Percentiles rank a stretch among this genome's conserved stretches.
phyloP scores from a whole-genome alignment of 2,113 vertebrate genomes.

The Syngnathus floridae region DNA sequence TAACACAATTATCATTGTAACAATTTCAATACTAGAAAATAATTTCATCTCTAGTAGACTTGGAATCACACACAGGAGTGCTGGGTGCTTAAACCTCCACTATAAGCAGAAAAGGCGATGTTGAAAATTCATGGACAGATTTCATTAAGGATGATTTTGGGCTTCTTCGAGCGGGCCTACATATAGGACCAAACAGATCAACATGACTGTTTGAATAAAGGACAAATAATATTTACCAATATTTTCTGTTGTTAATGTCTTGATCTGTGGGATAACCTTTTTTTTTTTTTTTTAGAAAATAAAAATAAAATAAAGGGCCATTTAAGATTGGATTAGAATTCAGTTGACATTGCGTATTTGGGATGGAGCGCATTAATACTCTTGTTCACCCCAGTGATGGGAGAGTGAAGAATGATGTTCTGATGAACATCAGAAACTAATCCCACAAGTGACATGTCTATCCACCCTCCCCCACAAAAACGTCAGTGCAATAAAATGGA shows the following conservation, averaged over 20 bases:
- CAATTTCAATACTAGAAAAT: slow-evolving; percentile 30
- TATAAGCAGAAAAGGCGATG: not conserved
- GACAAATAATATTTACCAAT: not conserved
- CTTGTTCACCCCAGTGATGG: slow-evolving; percentile 2
- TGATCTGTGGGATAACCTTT: not conserved
- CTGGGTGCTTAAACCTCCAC: slow-evolving; percentile 9
- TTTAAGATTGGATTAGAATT: not conserved
- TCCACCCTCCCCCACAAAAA: not conserved
- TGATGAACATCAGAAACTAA: slow-evolving; percentile 10
- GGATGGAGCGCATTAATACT: not conserved
- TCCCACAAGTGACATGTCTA: slow-evolving; percentile 2
- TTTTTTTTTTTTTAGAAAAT: not conserved
- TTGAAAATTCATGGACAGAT: not conserved
- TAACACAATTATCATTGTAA: slow-evolving; percentile 38
- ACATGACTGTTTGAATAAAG: not conserved
- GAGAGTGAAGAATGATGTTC: not conserved
- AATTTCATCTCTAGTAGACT: slow-evolving; percentile 61
- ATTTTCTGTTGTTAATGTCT: not conserved
- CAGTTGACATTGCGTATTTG: not conserved
- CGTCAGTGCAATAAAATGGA: slow-evolving; percentile 57
- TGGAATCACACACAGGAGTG: slow-evolving; percentile 37
- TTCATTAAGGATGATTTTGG: not conserved
- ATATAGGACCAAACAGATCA: not conserved
- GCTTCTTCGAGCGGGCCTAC: not conserved
- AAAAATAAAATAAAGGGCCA: not conserved